A percentile compares a stretch with the other conserved stretches of the same genome.
These are phyloP conservation scores for Phalacrocorax carbo DNA, from an alignment of 2,113 vertebrate species.

Conservation along the genomic window DNA sequence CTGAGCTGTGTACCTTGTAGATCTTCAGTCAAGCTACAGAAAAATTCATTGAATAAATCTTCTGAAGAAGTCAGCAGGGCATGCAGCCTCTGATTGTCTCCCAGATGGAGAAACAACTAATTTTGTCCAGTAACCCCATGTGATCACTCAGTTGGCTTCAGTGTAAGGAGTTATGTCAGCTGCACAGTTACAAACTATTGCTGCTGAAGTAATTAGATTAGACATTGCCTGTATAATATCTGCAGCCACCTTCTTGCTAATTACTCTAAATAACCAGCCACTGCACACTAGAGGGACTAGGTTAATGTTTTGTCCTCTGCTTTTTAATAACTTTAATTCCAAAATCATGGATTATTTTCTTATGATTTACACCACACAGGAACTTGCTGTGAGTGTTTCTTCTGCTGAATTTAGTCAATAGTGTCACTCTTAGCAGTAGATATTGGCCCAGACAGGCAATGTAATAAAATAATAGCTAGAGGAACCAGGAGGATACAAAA, in stretches of 20 bases:
- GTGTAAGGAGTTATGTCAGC: slow-evolving; percentile 14
- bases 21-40: not conserved
- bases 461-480: not conserved
- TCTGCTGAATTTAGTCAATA: not conserved
- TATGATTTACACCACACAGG: not conserved
- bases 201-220: slow-evolving; percentile 45
- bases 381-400: not conserved
- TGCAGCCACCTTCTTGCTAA: not conserved
- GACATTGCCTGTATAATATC: slow-evolving; percentile 9
- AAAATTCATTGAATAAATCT: not conserved
- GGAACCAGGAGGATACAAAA: not conserved
- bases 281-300: not conserved
- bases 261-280: not conserved
- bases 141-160: slow-evolving; percentile 29
- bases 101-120: slow-evolving; percentile 38
- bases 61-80: not conserved
- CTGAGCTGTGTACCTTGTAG: not conserved
- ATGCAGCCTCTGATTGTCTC: not conserved
- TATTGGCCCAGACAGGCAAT: not conserved
- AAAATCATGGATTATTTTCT: not conserved
- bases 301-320: not conserved
- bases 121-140: slow-evolving; percentile 29
- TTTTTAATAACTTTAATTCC: not conserved
- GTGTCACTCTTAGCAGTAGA: not conserved
- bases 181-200: not conserved